Percentiles rank a stretch among this genome's conserved stretches.
These are phyloP conservation scores for Eledona agricola DNA, from an alignment of 2,888 invertebrate genomes.

Conservation along the genomic window DNA sequence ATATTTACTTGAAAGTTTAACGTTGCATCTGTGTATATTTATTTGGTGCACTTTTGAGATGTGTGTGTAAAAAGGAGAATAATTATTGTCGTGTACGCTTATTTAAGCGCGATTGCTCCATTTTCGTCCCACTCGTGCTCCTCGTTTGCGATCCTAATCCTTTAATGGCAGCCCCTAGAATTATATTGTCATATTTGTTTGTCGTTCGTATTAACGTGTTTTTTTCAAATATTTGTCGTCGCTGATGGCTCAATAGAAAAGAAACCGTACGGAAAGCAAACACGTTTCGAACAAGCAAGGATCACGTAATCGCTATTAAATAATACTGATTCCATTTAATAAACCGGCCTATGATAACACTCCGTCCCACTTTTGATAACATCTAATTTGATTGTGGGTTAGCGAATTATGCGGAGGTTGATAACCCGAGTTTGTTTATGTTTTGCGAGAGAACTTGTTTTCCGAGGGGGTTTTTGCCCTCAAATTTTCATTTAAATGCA, in stretches of 20 bases:
- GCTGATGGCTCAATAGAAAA: slow-evolving; percentile 1
- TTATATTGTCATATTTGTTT: slow-evolving; percentile 17
- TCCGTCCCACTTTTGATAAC: slow-evolving; percentile 27
- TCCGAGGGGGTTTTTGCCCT: slow-evolving; percentile 25
- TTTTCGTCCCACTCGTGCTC: slow-evolving; percentile 15
- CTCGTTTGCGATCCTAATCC: slow-evolving; percentile 16
- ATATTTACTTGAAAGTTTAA: slow-evolving; percentile 22
- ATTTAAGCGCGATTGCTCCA: too few species aligned
- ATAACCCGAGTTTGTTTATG: slow-evolving; percentile 36
- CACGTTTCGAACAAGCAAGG: slow-evolving; percentile 1
- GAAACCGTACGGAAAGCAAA: not conserved
- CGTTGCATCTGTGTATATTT: slow-evolving; percentile 24
- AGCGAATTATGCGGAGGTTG: slow-evolving; percentile 33
- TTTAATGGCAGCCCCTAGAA: slow-evolving; percentile 4
- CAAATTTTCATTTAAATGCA: slow-evolving; percentile 34
- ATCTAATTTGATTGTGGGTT: slow-evolving; percentile 31
- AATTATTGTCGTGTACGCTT: too few species aligned
- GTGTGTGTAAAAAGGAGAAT: too few species aligned
- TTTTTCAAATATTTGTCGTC: slow-evolving; percentile 23
- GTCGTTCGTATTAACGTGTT: slow-evolving; percentile 11
- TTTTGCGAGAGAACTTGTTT: slow-evolving; percentile 23
- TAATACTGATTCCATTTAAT: slow-evolving; percentile 9
- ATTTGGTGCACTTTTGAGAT: too few species aligned
- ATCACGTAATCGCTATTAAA: slow-evolving; percentile 9
- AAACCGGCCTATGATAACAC: slow-evolving; percentile 18